Evolutionary conservation across 2,888 invertebrate species (phyloP).

Genomic region (Ligdia adustata): DNA sequence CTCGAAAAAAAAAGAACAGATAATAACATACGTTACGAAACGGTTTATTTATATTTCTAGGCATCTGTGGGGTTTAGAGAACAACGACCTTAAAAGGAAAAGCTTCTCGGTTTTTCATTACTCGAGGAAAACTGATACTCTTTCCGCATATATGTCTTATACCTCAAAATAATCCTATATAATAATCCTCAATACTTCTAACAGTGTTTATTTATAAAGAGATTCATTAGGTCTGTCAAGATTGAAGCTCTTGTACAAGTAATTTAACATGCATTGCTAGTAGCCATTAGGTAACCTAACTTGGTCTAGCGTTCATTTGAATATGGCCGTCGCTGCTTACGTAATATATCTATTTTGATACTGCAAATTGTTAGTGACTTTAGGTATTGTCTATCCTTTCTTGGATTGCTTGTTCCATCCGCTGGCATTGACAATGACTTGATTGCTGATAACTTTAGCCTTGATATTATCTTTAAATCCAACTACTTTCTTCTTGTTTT

Average conservation of each 20-base stretch:
- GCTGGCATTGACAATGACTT: neutral
- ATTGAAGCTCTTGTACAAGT: too few species aligned
- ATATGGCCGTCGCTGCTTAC: constrained; percentile 18
- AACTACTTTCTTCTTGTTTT: too few species aligned
- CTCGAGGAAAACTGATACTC: too few species aligned
- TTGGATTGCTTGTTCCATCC: constrained; percentile 2
- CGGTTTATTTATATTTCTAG: constrained; percentile 29
- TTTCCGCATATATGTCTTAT: too few species aligned
- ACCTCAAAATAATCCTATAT: too few species aligned
- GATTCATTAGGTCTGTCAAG: too few species aligned
- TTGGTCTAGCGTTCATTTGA: constrained; percentile 21
- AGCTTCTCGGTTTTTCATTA: neutral
- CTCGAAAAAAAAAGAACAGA: constrained; percentile 44
- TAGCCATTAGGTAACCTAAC: constrained; percentile 26
- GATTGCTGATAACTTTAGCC: neutral
- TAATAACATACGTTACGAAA: constrained; percentile 49
- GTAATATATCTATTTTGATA: constrained; percentile 13
- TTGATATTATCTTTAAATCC: too few species aligned
- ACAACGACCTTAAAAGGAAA: constrained; percentile 9
- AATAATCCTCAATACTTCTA: too few species aligned
- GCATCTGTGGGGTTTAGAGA: constrained; percentile 7
- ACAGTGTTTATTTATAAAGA: too few species aligned
- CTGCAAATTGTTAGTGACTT: neutral
- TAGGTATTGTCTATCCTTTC: constrained; percentile 1
- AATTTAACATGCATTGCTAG: constrained; percentile 20